Evolutionary conservation across 1,140 invertebrate genomes (phyloP).

Genomic region (Eupristina koningsbergeri): DNA sequence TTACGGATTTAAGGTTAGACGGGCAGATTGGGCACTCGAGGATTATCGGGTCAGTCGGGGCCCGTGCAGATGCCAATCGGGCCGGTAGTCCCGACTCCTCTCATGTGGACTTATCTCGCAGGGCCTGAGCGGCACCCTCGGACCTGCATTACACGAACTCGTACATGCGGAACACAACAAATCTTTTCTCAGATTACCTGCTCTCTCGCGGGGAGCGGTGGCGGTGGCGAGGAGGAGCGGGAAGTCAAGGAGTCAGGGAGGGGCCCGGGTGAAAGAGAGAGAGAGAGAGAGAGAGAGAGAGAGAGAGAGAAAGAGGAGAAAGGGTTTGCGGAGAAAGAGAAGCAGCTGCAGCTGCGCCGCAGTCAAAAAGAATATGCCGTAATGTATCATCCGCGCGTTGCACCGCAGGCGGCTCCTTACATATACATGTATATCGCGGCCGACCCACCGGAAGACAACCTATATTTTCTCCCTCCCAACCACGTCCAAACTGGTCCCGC

Average conservation of each 20-base stretch:
- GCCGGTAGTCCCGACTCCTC: background rate
- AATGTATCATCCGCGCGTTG: conserved; percentile 73
- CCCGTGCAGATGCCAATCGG: background rate
- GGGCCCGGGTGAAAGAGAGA: background rate
- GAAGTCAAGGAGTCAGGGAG: background rate
- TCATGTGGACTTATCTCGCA: background rate
- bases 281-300: background rate
- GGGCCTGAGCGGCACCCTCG: background rate
- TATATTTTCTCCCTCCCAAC: conserved; percentile 68
- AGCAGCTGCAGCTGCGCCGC: conserved; percentile 48
- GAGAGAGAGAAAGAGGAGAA: background rate
- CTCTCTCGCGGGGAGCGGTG: too few species aligned
- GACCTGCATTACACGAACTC: conserved; percentile 7
- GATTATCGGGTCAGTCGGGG: background rate
- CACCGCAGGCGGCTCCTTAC: conserved; percentile 69
- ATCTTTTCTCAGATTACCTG: conserved; percentile 56
- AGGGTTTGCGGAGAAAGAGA: conserved; percentile 42
- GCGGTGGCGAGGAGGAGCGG: too few species aligned
- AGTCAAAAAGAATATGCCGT: conserved; percentile 47
- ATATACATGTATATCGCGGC: conserved; percentile 53
- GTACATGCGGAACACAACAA: conserved; percentile 50
- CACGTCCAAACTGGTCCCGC: conserved; percentile 58
- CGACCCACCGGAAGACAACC: conserved; percentile 68
- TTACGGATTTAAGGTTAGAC: background rate
- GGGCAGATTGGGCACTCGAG: background rate